Percentiles rank a stretch among this genome's conserved stretches.
phyloP scores from a whole-genome alignment of 2,113 vertebrate genomes.

The Phylloscopus whistleri region DNA sequence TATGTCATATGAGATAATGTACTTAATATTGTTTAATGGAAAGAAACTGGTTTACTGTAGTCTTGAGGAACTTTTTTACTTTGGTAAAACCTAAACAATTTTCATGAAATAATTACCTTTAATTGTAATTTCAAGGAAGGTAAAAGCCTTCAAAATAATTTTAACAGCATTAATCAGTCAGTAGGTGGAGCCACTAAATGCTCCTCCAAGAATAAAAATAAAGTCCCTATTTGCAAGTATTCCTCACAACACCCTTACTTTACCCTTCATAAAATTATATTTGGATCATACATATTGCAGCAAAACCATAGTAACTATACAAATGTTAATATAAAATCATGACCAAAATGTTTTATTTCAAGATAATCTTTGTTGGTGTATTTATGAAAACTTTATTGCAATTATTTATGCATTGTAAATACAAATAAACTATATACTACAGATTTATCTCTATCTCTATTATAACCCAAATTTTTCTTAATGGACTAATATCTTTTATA shows the following conservation, averaged over 20 bases:
- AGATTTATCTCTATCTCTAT: slow-evolving; percentile 28
- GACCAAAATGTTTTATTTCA: not conserved
- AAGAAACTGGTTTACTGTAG: not conserved
- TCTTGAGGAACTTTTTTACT: not conserved
- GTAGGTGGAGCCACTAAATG: not conserved
- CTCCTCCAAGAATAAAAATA: not conserved
- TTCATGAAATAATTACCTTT: not conserved
- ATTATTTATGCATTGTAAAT: not conserved
- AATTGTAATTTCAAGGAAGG: not conserved
- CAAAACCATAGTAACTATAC: slow-evolving; percentile 8
- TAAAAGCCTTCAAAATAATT: not conserved
- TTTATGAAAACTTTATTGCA: slow-evolving; percentile 14
- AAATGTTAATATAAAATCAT: not conserved
- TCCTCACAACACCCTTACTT: not conserved
- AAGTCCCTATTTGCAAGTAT: not conserved
- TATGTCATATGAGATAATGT: not conserved
- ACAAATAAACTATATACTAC: slow-evolving; percentile 18
- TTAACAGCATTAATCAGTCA: not conserved
- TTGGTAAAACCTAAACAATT: not conserved
- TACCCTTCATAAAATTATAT: slow-evolving; percentile 15
- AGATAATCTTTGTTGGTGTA: not conserved
- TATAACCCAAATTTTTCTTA: slow-evolving; percentile 18
- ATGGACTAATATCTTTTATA: not conserved
- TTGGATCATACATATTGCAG: not conserved
- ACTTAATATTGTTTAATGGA: not conserved